Conservation (phyloP, 2,888 invertebrate genomes). For the Magallana nippona region DNA sequence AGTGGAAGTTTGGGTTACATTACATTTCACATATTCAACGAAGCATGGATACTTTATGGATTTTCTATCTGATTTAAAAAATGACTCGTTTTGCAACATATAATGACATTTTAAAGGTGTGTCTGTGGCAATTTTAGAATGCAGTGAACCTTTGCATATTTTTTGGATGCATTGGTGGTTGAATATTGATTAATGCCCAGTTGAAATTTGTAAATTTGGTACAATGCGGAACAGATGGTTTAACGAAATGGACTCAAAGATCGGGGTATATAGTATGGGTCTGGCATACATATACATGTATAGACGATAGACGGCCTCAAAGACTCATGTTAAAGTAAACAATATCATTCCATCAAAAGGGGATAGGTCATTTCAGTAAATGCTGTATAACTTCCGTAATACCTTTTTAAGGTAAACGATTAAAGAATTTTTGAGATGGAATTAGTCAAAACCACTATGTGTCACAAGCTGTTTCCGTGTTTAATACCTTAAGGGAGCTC, state of each 20-base stretch:
- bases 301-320: too few species aligned
- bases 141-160: neutral
- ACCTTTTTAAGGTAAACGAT: neutral
- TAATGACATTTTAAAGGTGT: constrained; percentile 3
- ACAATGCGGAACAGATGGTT: too few species aligned
- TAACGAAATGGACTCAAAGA: too few species aligned
- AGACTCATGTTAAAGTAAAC: too few species aligned
- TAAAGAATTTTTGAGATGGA: neutral
- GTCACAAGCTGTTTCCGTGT: neutral
- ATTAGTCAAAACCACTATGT: neutral
- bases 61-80: constrained; percentile 26
- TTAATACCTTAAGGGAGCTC: neutral
- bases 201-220: too few species aligned
- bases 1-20: neutral
- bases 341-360: too few species aligned
- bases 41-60: neutral
- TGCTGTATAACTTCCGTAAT: too few species aligned
- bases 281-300: too few species aligned
- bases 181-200: too few species aligned
- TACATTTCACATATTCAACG: neutral
- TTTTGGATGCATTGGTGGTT: too few species aligned
- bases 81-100: neutral
- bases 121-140: neutral
- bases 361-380: too few species aligned
- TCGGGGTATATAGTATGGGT: too few species aligned